These are phyloP conservation scores for Philaethria dido DNA, from an alignment of 2,888 invertebrate genomes.

Conservation along the genomic window DNA sequence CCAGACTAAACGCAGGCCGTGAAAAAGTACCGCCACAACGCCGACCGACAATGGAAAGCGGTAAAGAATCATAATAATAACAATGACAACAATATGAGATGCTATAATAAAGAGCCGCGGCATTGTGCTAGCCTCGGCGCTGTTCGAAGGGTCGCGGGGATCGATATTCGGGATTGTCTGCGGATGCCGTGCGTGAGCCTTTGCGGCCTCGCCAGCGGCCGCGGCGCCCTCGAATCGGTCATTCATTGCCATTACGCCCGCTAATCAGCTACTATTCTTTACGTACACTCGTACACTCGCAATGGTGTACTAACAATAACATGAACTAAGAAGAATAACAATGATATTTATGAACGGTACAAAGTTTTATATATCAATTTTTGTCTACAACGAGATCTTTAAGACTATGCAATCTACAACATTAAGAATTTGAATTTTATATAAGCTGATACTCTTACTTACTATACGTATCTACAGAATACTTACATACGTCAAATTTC, in stretches of 20 bases:
- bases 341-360: not conserved
- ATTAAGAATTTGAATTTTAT: not conserved
- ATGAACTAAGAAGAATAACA: not conserved
- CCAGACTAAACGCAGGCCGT: constrained; percentile 83
- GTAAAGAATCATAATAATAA: constrained; percentile 85
- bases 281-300: constrained; percentile 28
- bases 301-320: not conserved
- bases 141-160: constrained; percentile 82
- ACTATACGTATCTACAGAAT: too few species aligned
- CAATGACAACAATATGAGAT: constrained; percentile 85
- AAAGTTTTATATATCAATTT: not conserved
- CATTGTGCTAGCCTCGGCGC: constrained; percentile 80
- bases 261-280: constrained; percentile 67
- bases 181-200: constrained; percentile 76
- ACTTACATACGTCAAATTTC: not conserved
- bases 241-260: constrained; percentile 63
- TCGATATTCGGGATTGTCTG: constrained; percentile 82
- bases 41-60: constrained; percentile 84
- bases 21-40: constrained; percentile 84
- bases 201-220: constrained; percentile 57
- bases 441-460: not conserved
- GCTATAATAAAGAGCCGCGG: constrained; percentile 83
- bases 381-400: not conserved
- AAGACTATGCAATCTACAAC: too few species aligned
- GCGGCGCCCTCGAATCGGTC: constrained; percentile 52